Base-by-base conservation (phyloP, 2,888 invertebrate species). In the Trichogramma evanescens region DNA sequence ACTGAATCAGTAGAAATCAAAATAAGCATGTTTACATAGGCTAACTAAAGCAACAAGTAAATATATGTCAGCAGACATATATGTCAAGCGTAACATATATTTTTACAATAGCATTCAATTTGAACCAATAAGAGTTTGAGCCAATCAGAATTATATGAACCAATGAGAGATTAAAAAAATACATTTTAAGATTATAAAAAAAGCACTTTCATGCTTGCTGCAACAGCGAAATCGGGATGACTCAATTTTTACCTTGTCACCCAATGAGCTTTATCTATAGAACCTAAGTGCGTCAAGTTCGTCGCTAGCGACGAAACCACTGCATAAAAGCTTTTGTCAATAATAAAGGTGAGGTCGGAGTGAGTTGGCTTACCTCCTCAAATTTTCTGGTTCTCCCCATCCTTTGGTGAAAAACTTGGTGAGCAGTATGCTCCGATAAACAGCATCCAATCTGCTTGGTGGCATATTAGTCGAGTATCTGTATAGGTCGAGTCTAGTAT, bases 381-480 rank as follows among this genome's bases (percentile, higher is more conserved):
- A 82, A 78, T 91, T 90, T 71, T 94, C 91, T 39, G 96, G 93
- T 74, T 90, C 88, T 5, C 97, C 97, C 97, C 97, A 98, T 71
- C 96, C 96, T 82, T 93, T 93, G 1, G 91, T 92, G 74, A 97
- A 98, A 78, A 96, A 94, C 78, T 89, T 91, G 1, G 93, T 90
- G 60, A 95, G 81, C 59, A 96, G 82, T 73, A 96, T 83, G 75
- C 89, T 89, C 67, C 95, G 84, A 76, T 95, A 96, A 56, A 92
- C 82, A 63, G 88, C 86, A 77, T 93, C 93, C 70, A 93, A 71
- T 65, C 78, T 73, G 61, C 77, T 78, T 1, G 71, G 76, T 38
- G 77, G 71, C 77, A 77, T 77, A 61, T 54, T 59, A 58, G 46
- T n/a, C 26, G 26, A 26, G 26, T 26, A 26, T 26, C 26, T 26